Evolutionary conservation across 2,797 vertebrate species (phyloP).

Genomic region (Geotrypetes seraphini): DNA sequence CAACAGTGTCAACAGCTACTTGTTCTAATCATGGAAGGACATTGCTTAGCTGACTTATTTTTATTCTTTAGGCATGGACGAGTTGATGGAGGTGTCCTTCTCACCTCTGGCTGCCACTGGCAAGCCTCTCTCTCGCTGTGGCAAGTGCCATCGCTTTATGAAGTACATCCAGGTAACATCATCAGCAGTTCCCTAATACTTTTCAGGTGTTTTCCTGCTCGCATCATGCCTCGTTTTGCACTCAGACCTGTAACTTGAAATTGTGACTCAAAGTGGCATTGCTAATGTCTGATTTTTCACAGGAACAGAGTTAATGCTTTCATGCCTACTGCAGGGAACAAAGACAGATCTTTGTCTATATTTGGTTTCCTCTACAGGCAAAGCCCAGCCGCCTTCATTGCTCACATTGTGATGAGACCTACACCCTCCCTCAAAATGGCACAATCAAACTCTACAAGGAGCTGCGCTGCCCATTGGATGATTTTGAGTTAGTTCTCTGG

Average conservation of each 20-base stretch:
- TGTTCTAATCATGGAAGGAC: too few species aligned
- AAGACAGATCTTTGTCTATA: too few species aligned
- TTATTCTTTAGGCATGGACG: conserved; percentile 78
- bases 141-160: conserved; percentile 97
- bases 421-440: conserved; percentile 90
- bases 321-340: too few species aligned
- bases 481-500: conserved; percentile 95
- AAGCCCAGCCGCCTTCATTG: conserved; percentile 95
- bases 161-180: conserved; percentile 97
- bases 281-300: too few species aligned
- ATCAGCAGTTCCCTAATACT: too few species aligned
- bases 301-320: too few species aligned
- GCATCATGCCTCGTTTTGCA: too few species aligned
- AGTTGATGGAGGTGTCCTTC: conserved; percentile 96
- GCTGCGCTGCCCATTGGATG: conserved; percentile 85
- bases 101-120: conserved; percentile 86
- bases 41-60: too few species aligned
- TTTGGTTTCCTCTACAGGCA: conserved; percentile 53
- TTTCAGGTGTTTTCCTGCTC: too few species aligned
- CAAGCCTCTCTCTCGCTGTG: conserved; percentile 91
- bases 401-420: conserved; percentile 94
- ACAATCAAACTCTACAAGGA: conserved; percentile 96
- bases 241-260: too few species aligned
- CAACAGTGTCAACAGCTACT: too few species aligned
- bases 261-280: too few species aligned